Evolutionary conservation across 2,888 invertebrate species (phyloP).

Genomic region (Vesta saturnalis): DNA sequence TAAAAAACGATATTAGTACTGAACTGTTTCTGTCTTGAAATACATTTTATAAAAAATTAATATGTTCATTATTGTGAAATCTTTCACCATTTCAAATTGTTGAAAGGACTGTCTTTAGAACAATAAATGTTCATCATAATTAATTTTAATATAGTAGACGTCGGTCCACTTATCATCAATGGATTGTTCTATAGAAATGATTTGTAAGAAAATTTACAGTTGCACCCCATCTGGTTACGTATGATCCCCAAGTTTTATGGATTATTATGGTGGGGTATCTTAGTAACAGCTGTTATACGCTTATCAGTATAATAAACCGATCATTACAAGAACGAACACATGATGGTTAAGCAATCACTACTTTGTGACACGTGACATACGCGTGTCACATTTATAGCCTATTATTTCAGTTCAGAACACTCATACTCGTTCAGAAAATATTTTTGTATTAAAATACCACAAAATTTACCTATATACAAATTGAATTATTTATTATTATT

Average conservation of each 20-base stretch:
- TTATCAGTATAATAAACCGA: conserved; percentile 21
- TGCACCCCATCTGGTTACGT: neutral
- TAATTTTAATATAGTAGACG: too few relatives aligned
- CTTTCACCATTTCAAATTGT: too few relatives aligned
- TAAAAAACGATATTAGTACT: too few relatives aligned
- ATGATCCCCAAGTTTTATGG: neutral
- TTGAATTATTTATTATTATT: neutral
- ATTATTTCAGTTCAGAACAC: conserved; percentile 11
- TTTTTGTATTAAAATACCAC: neutral
- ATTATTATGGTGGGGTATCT: conserved; percentile 17
- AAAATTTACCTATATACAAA: neutral
- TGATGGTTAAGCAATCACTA: conserved; percentile 12
- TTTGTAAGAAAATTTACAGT: neutral
- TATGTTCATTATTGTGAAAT: too few relatives aligned
- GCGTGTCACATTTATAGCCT: conserved; percentile 23
- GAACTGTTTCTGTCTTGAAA: too few relatives aligned
- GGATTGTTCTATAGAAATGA: too few relatives aligned
- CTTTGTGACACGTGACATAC: conserved; percentile 13
- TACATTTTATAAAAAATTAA: too few relatives aligned
- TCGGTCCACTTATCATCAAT: too few relatives aligned
- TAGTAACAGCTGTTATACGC: conserved; percentile 37
- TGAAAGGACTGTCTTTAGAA: too few relatives aligned
- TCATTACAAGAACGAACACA: conserved; percentile 30
- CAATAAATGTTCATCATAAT: too few relatives aligned
- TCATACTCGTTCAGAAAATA: neutral